A percentile compares a stretch with the other conserved stretches of the same genome.
Conservation (phyloP, 2,888 invertebrate species). For the Panopea generosa region DNA sequence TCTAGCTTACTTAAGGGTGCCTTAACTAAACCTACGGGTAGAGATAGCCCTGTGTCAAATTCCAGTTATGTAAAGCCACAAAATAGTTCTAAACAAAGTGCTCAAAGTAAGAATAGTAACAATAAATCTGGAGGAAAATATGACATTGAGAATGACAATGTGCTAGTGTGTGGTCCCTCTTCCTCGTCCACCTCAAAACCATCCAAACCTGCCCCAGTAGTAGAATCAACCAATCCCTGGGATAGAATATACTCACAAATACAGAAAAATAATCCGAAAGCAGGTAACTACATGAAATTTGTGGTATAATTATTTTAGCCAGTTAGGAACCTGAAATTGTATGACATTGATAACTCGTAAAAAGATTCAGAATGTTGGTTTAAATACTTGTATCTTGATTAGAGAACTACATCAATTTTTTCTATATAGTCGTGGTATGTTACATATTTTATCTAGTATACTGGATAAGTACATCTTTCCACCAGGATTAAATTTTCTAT, state of each 20-base stretch:
- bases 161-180: slow-evolving; percentile 66
- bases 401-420: too few species aligned
- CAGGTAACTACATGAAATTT: too few species aligned
- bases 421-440: too few species aligned
- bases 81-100: not conserved
- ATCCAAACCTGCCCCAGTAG: slow-evolving; percentile 17
- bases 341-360: too few species aligned
- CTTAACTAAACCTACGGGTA: slow-evolving; percentile 24
- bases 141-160: slow-evolving; percentile 67
- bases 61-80: slow-evolving; percentile 8
- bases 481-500: too few species aligned
- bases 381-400: too few species aligned
- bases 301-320: not conserved
- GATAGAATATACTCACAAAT: slow-evolving; percentile 75
- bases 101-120: not conserved
- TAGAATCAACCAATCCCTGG: slow-evolving; percentile 64
- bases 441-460: too few species aligned
- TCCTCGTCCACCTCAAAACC: not conserved
- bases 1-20: slow-evolving; percentile 47
- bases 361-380: too few species aligned
- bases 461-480: too few species aligned
- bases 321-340: too few species aligned
- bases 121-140: slow-evolving; percentile 45
- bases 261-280: slow-evolving; percentile 71
- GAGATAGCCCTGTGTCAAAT: slow-evolving; percentile 1